Percentiles rank a stretch among this genome's conserved stretches.
These are phyloP conservation scores for Channallabes apus DNA, from an alignment of 2,797 vertebrate species.

Conservation along the genomic window DNA sequence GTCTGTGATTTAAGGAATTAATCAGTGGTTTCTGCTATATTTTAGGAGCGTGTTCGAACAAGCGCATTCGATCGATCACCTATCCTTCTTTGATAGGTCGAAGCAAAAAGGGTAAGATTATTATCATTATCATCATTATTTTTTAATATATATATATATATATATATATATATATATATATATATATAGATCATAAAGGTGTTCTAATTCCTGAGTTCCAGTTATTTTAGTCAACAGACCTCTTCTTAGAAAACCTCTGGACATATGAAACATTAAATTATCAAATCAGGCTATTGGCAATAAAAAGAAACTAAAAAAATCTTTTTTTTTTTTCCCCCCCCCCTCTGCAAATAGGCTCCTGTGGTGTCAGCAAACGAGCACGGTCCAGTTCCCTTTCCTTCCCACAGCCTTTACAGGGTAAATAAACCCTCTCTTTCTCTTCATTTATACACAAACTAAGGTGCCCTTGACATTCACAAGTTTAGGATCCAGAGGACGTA, in stretches of 20 bases:
- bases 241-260: not conserved
- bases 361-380: conserved; percentile 64
- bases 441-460: not conserved
- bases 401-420: conserved; percentile 61
- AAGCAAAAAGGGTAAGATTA: conserved; percentile 43
- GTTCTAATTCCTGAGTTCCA: not conserved
- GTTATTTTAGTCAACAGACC: not conserved
- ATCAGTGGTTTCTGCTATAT: conserved; percentile 9
- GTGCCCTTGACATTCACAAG: not conserved
- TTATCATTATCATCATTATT: no score
- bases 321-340: not conserved
- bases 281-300: not conserved
- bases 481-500: conserved; percentile 9
- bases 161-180: no score
- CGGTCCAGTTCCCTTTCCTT: conserved; percentile 63
- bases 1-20: not conserved
- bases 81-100: conserved; percentile 47
- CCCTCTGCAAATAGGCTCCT: conserved; percentile 58
- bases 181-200: not conserved
- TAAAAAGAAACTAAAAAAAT: not conserved
- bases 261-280: not conserved
- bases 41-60: conserved; percentile 45
- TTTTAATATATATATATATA: no score
- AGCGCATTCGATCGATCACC: conserved; percentile 53
- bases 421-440: not conserved